These are phyloP conservation scores for Euphonia xanthogaster DNA, from an alignment of 2,797 vertebrate genomes.

Conservation along the genomic window DNA sequence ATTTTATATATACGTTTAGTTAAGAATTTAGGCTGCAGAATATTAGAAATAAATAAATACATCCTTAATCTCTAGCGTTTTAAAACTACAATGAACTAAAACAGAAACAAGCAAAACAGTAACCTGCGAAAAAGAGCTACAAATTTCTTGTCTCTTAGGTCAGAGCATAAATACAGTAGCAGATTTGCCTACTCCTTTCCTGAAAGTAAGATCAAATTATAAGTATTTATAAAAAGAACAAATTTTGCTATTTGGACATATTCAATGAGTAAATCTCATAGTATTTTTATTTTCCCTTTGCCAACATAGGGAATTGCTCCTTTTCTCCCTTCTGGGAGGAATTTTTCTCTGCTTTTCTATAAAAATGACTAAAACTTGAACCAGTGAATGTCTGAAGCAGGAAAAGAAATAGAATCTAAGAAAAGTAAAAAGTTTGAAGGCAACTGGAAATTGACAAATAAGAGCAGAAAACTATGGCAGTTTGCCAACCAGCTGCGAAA, in stretches of 20 bases:
- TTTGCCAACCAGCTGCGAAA: constrained; percentile 69
- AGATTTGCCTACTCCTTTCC: neutral
- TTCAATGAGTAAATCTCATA: neutral
- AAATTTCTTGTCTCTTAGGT: neutral
- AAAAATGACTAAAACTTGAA: constrained; percentile 23
- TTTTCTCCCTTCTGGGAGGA: neutral
- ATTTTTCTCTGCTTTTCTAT: neutral
- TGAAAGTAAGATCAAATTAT: neutral
- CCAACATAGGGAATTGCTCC: neutral
- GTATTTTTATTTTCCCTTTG: constrained; percentile 1
- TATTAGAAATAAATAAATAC: neutral
- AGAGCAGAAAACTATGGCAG: constrained; percentile 49
- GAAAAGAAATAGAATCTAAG: constrained; percentile 10
- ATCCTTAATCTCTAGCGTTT: neutral
- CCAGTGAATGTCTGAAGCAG: neutral
- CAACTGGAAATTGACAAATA: constrained; percentile 65
- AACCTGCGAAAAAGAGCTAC: neutral
- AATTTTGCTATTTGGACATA: neutral
- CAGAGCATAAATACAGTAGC: neutral
- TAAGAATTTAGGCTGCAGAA: neutral
- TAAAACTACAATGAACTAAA: neutral
- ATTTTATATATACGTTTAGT: neutral
- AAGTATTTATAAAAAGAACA: neutral
- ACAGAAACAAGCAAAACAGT: neutral
- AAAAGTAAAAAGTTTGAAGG: constrained; percentile 56